A percentile compares a stretch with the other conserved stretches of the same genome.
These are phyloP conservation scores for Caenorhabditis panamensis DNA, from an alignment of 2,888 invertebrate species.

Conservation along the genomic window DNA sequence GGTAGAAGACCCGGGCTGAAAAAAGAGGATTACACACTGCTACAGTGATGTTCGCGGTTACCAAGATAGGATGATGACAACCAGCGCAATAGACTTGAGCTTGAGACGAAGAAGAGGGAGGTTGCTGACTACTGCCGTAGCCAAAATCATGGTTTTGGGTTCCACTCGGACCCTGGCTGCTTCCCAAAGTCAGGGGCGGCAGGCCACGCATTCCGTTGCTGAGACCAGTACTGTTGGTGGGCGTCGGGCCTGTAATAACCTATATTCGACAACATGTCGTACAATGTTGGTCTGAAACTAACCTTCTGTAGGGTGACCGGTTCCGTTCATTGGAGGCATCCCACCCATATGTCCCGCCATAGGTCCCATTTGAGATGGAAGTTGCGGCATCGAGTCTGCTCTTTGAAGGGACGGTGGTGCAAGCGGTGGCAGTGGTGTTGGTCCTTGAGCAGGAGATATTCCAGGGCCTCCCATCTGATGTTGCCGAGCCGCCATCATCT, in stretches of 20 bases:
- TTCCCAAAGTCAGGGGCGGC: slow-evolving; percentile 48
- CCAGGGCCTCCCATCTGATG: slow-evolving; percentile 8
- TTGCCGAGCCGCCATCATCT: slow-evolving; percentile 6
- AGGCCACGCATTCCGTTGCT: slow-evolving; percentile 37
- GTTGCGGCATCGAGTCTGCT: slow-evolving; percentile 39
- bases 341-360: slow-evolving; percentile 17
- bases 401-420: slow-evolving; percentile 38
- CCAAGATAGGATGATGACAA: slow-evolving; percentile 42
- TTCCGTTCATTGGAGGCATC: slow-evolving; percentile 39
- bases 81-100: slow-evolving; percentile 28
- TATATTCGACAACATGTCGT: slow-evolving; percentile 36
- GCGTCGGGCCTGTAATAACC: slow-evolving; percentile 54
- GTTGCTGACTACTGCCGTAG: not conserved
- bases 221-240: slow-evolving; percentile 35
- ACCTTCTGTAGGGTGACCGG: slow-evolving; percentile 22
- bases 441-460: not conserved
- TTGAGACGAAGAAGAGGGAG: slow-evolving; percentile 23
- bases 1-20: slow-evolving; percentile 49
- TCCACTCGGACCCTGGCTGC: slow-evolving; percentile 45
- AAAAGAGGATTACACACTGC: slow-evolving; percentile 17
- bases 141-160: slow-evolving; percentile 27
- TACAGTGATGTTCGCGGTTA: slow-evolving; percentile 15
- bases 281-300: slow-evolving; percentile 4
- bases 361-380: slow-evolving; percentile 30
- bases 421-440: slow-evolving; percentile 14